Conservation (phyloP, 1,140 invertebrate genomes). For the Aricia agestis region DNA sequence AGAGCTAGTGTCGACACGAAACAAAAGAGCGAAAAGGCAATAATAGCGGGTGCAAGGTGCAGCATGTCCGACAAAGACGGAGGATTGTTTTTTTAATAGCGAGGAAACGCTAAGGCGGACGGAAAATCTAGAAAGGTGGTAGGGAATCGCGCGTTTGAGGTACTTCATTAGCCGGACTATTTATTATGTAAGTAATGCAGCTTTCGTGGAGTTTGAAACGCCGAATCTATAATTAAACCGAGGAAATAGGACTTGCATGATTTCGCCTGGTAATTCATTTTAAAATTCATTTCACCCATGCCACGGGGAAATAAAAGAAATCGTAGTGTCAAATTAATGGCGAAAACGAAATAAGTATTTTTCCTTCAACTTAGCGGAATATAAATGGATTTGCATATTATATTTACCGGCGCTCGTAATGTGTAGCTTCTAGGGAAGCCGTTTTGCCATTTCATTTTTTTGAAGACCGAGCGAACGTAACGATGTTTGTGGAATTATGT, state of each 20-base stretch:
- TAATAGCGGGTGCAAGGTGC: conserved; percentile 62
- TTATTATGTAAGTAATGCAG: conserved; percentile 41
- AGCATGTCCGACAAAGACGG: conserved; percentile 50
- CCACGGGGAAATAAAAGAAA: background rate
- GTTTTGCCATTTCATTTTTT: background rate
- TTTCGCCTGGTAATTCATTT: conserved; percentile 2
- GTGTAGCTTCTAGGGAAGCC: background rate
- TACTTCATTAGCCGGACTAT: conserved; percentile 30
- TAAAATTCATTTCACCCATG: conserved; percentile 9
- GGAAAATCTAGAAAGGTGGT: conserved; percentile 64
- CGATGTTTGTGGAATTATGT: background rate
- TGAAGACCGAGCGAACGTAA: background rate
- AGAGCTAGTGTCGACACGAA: conserved; percentile 63
- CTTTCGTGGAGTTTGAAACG: conserved; percentile 21
- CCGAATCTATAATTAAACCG: conserved; percentile 25
- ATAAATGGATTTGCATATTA: background rate
- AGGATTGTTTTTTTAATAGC: conserved; percentile 42
- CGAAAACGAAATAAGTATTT: background rate
- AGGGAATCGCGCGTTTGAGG: conserved; percentile 31
- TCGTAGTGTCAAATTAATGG: background rate
- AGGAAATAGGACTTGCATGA: conserved; percentile 19
- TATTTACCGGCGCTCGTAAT: background rate
- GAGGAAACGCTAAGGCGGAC: conserved; percentile 56
- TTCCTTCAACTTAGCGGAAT: conserved; percentile 2
- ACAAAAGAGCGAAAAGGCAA: conserved; percentile 72